phyloP scores from a whole-genome alignment of 2,113 vertebrate species.

The Pseudorasbora parva region DNA sequence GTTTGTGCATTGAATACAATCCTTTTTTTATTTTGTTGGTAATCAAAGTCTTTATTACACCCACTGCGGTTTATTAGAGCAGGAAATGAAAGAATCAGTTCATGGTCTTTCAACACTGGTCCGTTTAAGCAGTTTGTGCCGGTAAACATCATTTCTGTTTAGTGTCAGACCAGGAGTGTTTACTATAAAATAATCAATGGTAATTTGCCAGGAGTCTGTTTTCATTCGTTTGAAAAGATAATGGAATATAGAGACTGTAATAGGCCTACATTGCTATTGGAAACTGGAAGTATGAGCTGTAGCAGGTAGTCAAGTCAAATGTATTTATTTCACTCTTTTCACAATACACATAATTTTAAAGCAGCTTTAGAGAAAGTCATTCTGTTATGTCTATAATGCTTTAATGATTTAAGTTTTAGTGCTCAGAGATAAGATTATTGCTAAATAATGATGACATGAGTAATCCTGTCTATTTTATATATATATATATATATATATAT shows the following conservation, averaged over 20 bases:
- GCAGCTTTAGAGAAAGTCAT: not conserved
- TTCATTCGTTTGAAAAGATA: constrained; percentile 8
- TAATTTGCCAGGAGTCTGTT: constrained; percentile 19
- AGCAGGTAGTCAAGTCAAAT: not conserved
- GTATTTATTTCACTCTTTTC: not conserved
- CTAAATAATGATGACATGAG: too few species aligned
- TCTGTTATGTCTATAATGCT: too few species aligned
- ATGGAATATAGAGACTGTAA: constrained; percentile 22
- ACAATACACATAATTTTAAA: not conserved
- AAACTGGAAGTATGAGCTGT: not conserved
- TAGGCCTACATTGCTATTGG: too few species aligned
- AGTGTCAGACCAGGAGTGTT: constrained; percentile 16
- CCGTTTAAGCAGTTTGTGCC: constrained; percentile 8
- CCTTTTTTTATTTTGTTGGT: not conserved
- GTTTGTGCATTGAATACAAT: not conserved
- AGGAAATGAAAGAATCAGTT: constrained; percentile 4
- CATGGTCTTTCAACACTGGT: not conserved
- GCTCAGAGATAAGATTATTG: too few species aligned
- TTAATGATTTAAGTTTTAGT: too few species aligned
- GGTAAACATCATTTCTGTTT: constrained; percentile 19
- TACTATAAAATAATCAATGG: constrained; percentile 31
- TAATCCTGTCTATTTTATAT: too few species aligned
- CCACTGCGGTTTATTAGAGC: not conserved
- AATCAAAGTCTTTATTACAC: not conserved
- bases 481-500: too few species aligned